These are phyloP conservation scores for Bombus fervidus DNA, from an alignment of 1,140 invertebrate species.

Conservation along the genomic window DNA sequence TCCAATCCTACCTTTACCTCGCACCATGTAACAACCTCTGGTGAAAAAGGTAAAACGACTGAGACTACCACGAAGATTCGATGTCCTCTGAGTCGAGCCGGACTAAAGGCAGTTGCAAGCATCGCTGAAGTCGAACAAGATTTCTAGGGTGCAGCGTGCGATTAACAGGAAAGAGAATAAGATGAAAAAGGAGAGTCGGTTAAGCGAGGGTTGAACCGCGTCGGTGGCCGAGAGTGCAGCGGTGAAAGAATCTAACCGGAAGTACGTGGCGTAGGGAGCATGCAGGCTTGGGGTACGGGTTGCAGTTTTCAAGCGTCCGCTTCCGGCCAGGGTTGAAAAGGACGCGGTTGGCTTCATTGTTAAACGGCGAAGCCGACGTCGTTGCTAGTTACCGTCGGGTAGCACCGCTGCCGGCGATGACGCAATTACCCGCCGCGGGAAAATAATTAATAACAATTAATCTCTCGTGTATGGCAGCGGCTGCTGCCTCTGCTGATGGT, in stretches of 20 bases:
- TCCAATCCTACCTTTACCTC: too few relatives aligned
- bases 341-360: constrained; percentile 76
- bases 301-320: constrained; percentile 75
- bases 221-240: constrained; percentile 55
- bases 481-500: constrained; percentile 46
- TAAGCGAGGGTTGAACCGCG: background rate
- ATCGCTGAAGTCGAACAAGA: background rate
- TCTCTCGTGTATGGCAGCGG: constrained; percentile 77
- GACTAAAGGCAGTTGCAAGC: too few relatives aligned
- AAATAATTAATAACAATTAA: constrained; percentile 83
- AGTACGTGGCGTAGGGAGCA: constrained; percentile 52
- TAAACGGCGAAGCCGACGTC: constrained; percentile 71
- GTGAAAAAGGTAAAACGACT: too few relatives aligned
- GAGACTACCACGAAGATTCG: too few relatives aligned
- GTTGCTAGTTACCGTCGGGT: constrained; percentile 52
- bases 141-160: background rate
- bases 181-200: constrained; percentile 38
- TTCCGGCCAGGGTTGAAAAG: constrained; percentile 75
- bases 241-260: constrained; percentile 72
- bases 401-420: constrained; percentile 73
- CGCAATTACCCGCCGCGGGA: constrained; percentile 78
- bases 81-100: too few relatives aligned
- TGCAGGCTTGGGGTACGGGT: constrained; percentile 48
- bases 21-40: too few relatives aligned
- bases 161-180: constrained; percentile 35